These are phyloP conservation scores for Brachypterus glaber DNA, from an alignment of 2,888 invertebrate genomes.

Conservation along the genomic window DNA sequence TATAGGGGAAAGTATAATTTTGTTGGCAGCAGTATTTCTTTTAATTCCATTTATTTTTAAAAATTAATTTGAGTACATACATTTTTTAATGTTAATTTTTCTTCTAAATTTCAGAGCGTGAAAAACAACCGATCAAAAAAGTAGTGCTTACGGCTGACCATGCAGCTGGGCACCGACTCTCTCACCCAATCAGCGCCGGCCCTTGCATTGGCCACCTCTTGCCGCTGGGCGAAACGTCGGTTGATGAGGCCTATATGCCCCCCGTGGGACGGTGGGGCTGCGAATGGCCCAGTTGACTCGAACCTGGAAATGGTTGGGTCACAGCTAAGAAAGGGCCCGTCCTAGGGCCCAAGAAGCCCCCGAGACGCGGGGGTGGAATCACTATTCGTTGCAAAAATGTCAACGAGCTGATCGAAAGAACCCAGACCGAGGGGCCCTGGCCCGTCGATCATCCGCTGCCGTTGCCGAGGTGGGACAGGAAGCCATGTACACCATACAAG, in stretches of 20 bases:
- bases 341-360: slow-evolving; percentile 22
- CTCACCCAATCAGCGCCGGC: slow-evolving; percentile 41
- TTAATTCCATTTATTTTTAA: too few species aligned
- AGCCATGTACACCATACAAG: slow-evolving; percentile 40
- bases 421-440: slow-evolving; percentile 50
- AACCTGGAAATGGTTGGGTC: slow-evolving; percentile 48
- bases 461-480: slow-evolving; percentile 61
- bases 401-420: slow-evolving; percentile 28
- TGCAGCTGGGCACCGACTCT: slow-evolving; percentile 33
- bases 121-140: slow-evolving; percentile 46
- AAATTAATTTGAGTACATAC: too few species aligned
- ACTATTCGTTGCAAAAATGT: slow-evolving; percentile 18
- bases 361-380: slow-evolving; percentile 21
- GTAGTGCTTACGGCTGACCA: slow-evolving; percentile 35
- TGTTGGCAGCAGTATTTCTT: too few species aligned
- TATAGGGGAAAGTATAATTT: too few species aligned
- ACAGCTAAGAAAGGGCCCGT: slow-evolving; percentile 32
- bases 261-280: slow-evolving; percentile 84
- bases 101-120: slow-evolving; percentile 69
- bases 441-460: slow-evolving; percentile 63
- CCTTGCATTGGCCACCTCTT: slow-evolving; percentile 28
- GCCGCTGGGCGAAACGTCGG: slow-evolving; percentile 42
- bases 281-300: slow-evolving; percentile 98
- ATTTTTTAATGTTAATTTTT: too few species aligned
- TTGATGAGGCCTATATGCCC: slow-evolving; percentile 51